Conservation (phyloP, 2,888 invertebrate genomes). For the Hecatera dysodea region DNA sequence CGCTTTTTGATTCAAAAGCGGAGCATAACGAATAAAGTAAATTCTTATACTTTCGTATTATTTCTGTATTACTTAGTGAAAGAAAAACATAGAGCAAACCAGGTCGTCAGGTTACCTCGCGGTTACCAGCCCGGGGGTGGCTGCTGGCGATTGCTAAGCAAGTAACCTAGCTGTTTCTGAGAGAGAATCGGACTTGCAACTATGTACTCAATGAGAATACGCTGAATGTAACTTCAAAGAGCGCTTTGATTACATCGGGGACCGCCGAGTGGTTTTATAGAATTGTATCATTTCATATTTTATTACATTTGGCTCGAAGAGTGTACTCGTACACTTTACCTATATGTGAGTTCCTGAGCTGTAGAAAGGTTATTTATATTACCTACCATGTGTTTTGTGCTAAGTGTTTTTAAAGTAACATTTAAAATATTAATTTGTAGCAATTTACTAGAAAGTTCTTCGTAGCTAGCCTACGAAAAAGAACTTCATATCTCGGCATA, state of each 20-base stretch:
- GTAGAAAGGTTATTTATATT: background rate
- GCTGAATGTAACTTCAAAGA: conserved; percentile 32
- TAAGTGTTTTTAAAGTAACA: too few relatives aligned
- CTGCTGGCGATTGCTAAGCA: conserved; percentile 42
- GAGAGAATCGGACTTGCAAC: conserved; percentile 38
- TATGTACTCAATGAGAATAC: conserved; percentile 45
- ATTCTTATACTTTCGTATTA: conserved; percentile 48
- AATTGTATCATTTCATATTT: conserved; percentile 48
- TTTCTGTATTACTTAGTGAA: conserved; percentile 45
- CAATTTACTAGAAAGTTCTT: background rate
- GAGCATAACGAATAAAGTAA: conserved; percentile 42
- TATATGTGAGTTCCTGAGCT: background rate
- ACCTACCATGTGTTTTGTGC: background rate
- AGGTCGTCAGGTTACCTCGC: conserved; percentile 41
- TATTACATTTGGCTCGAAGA: conserved; percentile 25
- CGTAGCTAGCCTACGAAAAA: background rate
- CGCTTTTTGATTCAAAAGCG: conserved; percentile 35
- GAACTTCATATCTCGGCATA: background rate
- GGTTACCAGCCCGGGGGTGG: conserved; percentile 44
- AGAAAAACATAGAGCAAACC: conserved; percentile 47
- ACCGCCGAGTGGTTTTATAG: conserved; percentile 28
- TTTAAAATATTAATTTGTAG: background rate
- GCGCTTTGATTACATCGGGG: conserved; percentile 41
- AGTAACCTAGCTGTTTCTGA: conserved; percentile 30
- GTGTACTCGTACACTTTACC: background rate